Evolutionary conservation across 2,113 vertebrate genomes (phyloP).

Genomic region (Oophaga pumilio): DNA sequence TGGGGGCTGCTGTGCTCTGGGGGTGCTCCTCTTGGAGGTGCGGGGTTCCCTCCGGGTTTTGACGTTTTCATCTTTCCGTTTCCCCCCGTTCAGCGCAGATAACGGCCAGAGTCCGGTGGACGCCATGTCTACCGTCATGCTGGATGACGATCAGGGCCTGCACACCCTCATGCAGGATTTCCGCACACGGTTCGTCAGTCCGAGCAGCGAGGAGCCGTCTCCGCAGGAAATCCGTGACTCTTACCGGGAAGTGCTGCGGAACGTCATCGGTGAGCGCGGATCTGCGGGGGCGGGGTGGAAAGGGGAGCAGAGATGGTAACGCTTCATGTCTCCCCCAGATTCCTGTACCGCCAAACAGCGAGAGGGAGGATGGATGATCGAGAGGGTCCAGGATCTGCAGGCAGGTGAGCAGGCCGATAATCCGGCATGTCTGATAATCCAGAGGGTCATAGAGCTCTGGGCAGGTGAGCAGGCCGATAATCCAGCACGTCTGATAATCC

Average conservation of each 20-base stretch:
- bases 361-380: conserved; percentile 39
- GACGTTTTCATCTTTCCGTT: not conserved
- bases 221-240: not conserved
- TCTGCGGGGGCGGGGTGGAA: no score
- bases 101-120: no score
- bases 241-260: conserved; percentile 14
- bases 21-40: not conserved
- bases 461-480: no score
- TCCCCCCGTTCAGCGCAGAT: not conserved
- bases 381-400: conserved; percentile 29
- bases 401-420: not conserved
- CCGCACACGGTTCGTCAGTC: not conserved
- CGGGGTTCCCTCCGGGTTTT: not conserved
- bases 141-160: conserved; percentile 25
- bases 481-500: no score
- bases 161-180: conserved; percentile 34
- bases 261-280: not conserved
- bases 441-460: no score
- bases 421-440: no score
- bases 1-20: not conserved
- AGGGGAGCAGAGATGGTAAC: no score
- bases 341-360: conserved; percentile 24
- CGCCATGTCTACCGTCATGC: not conserved
- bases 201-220: not conserved
- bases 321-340: not conserved